Conservation (phyloP, 2,888 invertebrate genomes). For the Aricia artaxerxes region DNA sequence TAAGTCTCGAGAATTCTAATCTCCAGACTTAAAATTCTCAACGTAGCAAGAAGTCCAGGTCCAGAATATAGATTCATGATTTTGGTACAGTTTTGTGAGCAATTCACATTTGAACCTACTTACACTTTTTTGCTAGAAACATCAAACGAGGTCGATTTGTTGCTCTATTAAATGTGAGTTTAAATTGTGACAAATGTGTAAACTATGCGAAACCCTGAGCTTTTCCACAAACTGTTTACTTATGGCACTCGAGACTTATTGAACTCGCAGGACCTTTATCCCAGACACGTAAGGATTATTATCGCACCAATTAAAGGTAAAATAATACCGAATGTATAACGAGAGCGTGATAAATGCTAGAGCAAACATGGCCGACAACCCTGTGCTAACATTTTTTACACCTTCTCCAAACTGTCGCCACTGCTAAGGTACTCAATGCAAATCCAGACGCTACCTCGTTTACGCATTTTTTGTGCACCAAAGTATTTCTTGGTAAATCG, state of each 20-base stretch:
- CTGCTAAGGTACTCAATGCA: slow-evolving; percentile 14
- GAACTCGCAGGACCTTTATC: background rate
- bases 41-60: too few species aligned
- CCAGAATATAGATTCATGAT: too few species aligned
- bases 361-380: slow-evolving; percentile 61
- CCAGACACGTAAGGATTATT: background rate
- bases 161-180: background rate
- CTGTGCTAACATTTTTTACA: slow-evolving; percentile 59
- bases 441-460: slow-evolving; percentile 26
- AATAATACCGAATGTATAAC: slow-evolving; percentile 54
- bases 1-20: too few species aligned
- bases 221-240: background rate
- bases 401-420: slow-evolving; percentile 54
- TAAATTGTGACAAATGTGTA: slow-evolving; percentile 5
- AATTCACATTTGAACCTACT: background rate
- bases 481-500: background rate
- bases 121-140: background rate
- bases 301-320: slow-evolving; percentile 34
- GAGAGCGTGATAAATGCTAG: slow-evolving; percentile 64
- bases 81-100: too few species aligned
- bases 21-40: too few species aligned
- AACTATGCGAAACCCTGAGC: slow-evolving; percentile 11
- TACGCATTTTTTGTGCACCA: slow-evolving; percentile 15
- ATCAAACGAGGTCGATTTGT: background rate
- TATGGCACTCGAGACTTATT: background rate